Percentiles rank a stretch among this genome's conserved stretches.
Conservation (phyloP, 2,888 invertebrate genomes). For the Caenorhabditis afra region DNA sequence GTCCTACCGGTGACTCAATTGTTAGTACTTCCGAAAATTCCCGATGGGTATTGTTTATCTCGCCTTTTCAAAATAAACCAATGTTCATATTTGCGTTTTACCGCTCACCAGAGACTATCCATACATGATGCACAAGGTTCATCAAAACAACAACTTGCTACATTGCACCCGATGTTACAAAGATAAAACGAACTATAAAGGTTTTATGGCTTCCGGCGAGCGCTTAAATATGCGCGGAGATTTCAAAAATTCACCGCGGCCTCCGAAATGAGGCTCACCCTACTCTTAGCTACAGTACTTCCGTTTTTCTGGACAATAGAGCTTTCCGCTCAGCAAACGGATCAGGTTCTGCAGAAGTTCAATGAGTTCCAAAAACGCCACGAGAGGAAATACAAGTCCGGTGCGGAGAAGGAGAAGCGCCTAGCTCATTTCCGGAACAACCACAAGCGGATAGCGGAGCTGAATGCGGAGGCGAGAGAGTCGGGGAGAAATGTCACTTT, state of each 20-base stretch:
- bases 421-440: slow-evolving; percentile 30
- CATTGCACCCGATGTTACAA: background rate
- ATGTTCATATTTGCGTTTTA: background rate
- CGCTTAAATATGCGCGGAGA: no score
- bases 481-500: slow-evolving; percentile 33
- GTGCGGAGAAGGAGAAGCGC: slow-evolving; percentile 9
- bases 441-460: slow-evolving; percentile 25
- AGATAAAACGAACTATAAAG: background rate
- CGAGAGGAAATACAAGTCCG: slow-evolving; percentile 14
- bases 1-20: slow-evolving; percentile 24
- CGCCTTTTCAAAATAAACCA: slow-evolving; percentile 14
- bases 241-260: no score
- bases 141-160: slow-evolving; percentile 6
- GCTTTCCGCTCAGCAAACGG: background rate
- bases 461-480: slow-evolving; percentile 21
- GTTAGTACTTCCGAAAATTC: slow-evolving; percentile 18
- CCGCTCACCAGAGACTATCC: background rate
- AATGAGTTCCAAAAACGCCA: slow-evolving; percentile 7
- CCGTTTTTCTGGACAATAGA: no score
- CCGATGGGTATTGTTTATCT: slow-evolving; percentile 41
- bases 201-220: no score
- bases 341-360: no score
- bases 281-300: no score
- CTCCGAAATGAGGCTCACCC: no score
- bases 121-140: background rate